phyloP scores from a whole-genome alignment of 2,113 vertebrate species.

The Onychostruthus taczanowskii region DNA sequence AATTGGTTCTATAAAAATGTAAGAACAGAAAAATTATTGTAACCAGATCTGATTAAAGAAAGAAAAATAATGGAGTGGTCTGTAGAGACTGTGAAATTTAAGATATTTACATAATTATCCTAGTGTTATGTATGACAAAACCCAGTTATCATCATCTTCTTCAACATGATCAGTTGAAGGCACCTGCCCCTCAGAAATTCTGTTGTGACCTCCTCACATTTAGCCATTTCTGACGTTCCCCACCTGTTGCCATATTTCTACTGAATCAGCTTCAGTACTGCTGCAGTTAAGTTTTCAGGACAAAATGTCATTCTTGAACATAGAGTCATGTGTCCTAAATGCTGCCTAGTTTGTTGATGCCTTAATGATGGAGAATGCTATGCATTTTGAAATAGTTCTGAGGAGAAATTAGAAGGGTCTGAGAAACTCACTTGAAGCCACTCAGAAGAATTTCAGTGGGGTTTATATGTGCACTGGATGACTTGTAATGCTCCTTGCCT shows the following conservation, averaged over 20 bases:
- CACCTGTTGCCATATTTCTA: background rate
- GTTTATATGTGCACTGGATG: background rate
- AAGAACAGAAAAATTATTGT: background rate
- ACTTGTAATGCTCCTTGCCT: background rate
- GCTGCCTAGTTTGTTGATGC: background rate
- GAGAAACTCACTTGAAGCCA: background rate
- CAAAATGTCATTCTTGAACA: background rate
- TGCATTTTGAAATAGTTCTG: background rate
- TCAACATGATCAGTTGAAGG: background rate
- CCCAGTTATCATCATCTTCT: background rate
- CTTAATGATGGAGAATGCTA: background rate
- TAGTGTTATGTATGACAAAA: background rate
- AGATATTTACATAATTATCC: background rate
- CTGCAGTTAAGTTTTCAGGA: background rate
- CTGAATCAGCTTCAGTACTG: background rate
- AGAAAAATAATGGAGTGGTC: background rate
- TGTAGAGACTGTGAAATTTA: background rate
- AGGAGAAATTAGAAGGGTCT: background rate
- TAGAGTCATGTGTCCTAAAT: background rate
- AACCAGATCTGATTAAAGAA: background rate
- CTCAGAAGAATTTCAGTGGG: background rate
- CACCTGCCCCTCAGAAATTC: background rate
- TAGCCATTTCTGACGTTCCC: background rate
- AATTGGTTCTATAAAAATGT: background rate
- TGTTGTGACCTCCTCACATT: background rate